Evolutionary conservation across 2,113 vertebrate genomes (phyloP).

Genomic region (Gnathonemus echidnorhynchus): DNA sequence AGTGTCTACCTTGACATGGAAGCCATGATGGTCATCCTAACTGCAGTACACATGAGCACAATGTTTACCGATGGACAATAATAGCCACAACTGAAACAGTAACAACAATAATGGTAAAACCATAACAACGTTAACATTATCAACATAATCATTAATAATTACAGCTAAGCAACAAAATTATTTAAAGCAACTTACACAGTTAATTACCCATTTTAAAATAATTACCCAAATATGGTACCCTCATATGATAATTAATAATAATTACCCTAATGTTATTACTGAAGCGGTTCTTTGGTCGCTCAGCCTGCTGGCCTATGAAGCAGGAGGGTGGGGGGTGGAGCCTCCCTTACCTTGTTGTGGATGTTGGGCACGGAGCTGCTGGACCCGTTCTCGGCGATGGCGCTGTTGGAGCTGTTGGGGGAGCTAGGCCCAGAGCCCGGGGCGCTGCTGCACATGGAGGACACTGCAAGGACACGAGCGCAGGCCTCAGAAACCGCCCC

Average conservation of each 20-base stretch:
- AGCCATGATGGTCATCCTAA: neutral
- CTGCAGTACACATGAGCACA: neutral
- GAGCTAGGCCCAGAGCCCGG: conserved; percentile 77
- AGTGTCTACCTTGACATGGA: neutral
- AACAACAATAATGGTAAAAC: neutral
- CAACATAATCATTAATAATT: neutral
- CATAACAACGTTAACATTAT: neutral
- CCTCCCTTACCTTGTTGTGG: conserved; percentile 61
- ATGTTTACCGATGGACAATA: neutral
- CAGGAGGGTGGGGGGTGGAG: neutral
- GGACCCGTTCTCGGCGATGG: conserved; percentile 74
- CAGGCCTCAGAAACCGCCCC: neutral
- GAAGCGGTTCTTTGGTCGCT: neutral
- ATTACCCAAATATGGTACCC: neutral
- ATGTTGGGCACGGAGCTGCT: conserved; percentile 79
- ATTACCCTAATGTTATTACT: neutral
- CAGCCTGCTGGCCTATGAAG: neutral
- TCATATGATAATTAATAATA: neutral
- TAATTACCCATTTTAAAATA: conserved; percentile 1
- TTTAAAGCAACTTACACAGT: neutral
- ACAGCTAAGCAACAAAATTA: neutral
- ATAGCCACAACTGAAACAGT: neutral
- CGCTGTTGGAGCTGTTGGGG: conserved; percentile 72
- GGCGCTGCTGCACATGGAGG: conserved; percentile 74
- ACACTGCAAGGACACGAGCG: conserved; percentile 46